A percentile compares a stretch with the other conserved stretches of the same genome.
Conservation (phyloP, 2,113 vertebrate genomes). For the Steatornis caripensis region DNA sequence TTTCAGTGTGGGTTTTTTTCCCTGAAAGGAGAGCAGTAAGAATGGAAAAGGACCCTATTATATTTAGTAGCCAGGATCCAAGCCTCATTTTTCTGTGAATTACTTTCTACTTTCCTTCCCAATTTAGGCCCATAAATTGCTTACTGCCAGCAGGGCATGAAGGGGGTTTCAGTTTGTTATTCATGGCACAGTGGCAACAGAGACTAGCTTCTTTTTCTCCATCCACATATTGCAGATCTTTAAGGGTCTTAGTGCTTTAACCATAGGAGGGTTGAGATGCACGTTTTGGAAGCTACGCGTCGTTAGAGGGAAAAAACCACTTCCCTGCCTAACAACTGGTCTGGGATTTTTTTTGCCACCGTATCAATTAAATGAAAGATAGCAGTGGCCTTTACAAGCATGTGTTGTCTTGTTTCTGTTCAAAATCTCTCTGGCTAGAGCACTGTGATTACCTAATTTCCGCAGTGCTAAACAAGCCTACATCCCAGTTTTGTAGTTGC, state of each 20-base stretch:
- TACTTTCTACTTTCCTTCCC: not conserved
- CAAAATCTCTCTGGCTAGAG: not conserved
- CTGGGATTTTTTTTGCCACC: not conserved
- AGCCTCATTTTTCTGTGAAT: not conserved
- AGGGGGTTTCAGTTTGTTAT: not conserved
- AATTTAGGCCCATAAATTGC: not conserved
- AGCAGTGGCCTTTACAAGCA: not conserved
- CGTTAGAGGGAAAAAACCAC: not conserved
- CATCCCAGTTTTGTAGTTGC: accelerated
- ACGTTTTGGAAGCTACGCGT: not conserved
- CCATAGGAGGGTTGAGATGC: not conserved
- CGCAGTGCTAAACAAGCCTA: not conserved
- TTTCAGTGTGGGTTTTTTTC: not conserved
- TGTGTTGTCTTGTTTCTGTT: not conserved
- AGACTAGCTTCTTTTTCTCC: not conserved
- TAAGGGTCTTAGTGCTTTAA: not conserved
- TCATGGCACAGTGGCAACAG: not conserved
- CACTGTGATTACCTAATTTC: not conserved
- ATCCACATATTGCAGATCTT: not conserved
- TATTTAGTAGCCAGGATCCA: not conserved
- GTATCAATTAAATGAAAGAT: not conserved
- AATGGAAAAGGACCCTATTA: not conserved
- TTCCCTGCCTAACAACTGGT: not conserved
- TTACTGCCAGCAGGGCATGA: not conserved
- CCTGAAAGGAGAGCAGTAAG: not conserved